phyloP scores from a whole-genome alignment of 1,140 invertebrate species.

The Phthorimaea operculella region DNA sequence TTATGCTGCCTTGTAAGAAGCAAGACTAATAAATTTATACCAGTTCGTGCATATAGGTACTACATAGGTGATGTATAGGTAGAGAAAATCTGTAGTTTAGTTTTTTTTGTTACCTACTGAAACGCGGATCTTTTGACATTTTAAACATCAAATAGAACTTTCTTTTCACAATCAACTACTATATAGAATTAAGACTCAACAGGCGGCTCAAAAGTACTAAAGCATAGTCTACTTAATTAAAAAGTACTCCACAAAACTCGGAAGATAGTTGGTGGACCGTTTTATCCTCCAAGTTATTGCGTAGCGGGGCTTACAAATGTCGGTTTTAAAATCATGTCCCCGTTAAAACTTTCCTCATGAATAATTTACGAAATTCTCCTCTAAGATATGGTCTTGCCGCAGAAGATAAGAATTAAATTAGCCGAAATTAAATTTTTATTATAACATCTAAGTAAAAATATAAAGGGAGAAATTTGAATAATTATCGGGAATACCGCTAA shows the following conservation, averaged over 20 bases:
- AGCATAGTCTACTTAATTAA: not conserved
- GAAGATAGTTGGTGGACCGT: slow-evolving; percentile 13
- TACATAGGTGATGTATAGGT: no score
- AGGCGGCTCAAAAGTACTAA: no score
- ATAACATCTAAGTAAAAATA: slow-evolving; percentile 48
- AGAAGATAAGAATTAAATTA: slow-evolving; percentile 61
- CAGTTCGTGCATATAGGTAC: no score
- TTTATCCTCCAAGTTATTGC: slow-evolving; percentile 28
- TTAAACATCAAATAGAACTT: no score
- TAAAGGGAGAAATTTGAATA: slow-evolving; percentile 46
- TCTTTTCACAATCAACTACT: no score
- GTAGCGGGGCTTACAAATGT: slow-evolving; percentile 53
- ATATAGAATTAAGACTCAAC: no score
- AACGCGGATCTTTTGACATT: no score
- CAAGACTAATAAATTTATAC: no score
- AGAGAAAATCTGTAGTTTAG: no score
- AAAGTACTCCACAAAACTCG: not conserved
- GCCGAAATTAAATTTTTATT: slow-evolving; percentile 56
- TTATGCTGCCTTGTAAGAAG: no score
- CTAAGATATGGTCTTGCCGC: slow-evolving; percentile 55
- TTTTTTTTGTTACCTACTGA: no score
- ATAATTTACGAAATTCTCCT: slow-evolving; percentile 64
- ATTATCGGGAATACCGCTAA: slow-evolving; percentile 31
- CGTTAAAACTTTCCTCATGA: slow-evolving; percentile 65
- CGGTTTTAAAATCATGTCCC: slow-evolving; percentile 62